Base-by-base conservation (phyloP, 1,140 invertebrate genomes). In the Drosophila parvula region DNA sequence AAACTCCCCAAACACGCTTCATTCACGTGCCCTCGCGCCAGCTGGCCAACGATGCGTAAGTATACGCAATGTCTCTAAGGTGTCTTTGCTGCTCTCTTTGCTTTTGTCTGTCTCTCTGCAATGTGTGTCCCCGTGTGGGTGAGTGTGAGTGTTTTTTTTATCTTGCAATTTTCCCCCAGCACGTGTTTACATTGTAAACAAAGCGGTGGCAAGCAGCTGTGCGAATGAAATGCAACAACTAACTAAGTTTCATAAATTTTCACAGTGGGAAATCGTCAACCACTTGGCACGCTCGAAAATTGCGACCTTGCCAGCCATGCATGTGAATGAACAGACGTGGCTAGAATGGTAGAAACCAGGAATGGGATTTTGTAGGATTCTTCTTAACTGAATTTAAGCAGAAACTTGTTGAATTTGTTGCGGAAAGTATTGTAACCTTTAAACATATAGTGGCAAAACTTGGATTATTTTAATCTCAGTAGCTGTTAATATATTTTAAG, bases 101-200 rank as follows among this genome's bases (percentile, higher is more conserved):
- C 5, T 40, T 40, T n/a, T 8, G 32, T 40, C n/a, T 7, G 4
- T 11, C 28, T 32, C 43, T 27, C 3, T 22, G 5, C 16, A 12
- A 6, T 11, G 12, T 11, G 36, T 11, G 36, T 43, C 36, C 18
- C 38, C 28, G 56, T 16, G 58, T 14, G 32, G 44, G 22, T 22
- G 22, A 2, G 22, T 22, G n/a, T n/a, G n/a, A n/a, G n/a, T n/a
- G n/a, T n/a, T n/a, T 22, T 22, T 58, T 40, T 2, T 28, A 28
- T 28, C 8, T 8, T 32, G 16, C 43, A 57, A 34, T 76, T 43
- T 76, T 16, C 32, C 18, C 34, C 6, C 10, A 63, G 69, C 73
- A 75, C 73, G 73, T 77, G 74, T 68, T 77, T 77, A 68, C 74
- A 68, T 77, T 77, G 62, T 69, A 77, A 77, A 78, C 63, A 68